Base-by-base conservation (phyloP, 2,888 invertebrate species). In the Coenonympha arcania region DNA sequence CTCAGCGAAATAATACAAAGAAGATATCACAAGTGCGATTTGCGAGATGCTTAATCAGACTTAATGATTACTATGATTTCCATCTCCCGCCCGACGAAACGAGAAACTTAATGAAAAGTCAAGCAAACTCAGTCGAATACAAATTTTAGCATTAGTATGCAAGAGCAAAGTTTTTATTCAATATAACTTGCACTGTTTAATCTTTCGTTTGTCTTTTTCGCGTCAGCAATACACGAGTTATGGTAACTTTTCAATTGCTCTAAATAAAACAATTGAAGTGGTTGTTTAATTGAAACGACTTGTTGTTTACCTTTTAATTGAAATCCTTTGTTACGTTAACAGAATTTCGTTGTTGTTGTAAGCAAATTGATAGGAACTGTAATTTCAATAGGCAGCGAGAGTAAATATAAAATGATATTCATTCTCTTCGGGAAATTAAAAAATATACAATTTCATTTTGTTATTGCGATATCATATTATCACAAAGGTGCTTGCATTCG, bases 131-230 rank as follows among this genome's bases (percentile, higher is more conserved):
- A 69, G 75, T 71, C 76, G 82, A 83, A 82, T 83, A 83, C 76
- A 81, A 83, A 83, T 80, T 82, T 78, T 67, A 76, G 66, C 79
- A 83, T 84, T 84, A 84, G 79, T 84, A 84, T 84, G 82, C 84
- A 84, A 81, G 79, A 79, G 71, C 70, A 79, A 84, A 83, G 82
- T 84, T 83, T 81, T 79, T 79, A 84, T 84, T 84, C 71, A 79
- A 84, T 84, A 79, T 76, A 79, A 76, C 79, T 81, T 79, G 79
- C 79, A 76, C 65, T 75, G 78, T 75, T 82, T 78, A 76, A 81
- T 79, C 75, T 74, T 73, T 65, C 65, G 71, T 74, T 82, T 79
- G 74, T 78, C 69, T 81, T 77, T 71, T 73, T 75, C 66, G 71
- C 71, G 69, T 73, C 73, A 77, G 71, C 64, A 68, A 71, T 76